Evolutionary conservation across 2,888 invertebrate species (phyloP).

Genomic region (Stratiomys singularior): DNA sequence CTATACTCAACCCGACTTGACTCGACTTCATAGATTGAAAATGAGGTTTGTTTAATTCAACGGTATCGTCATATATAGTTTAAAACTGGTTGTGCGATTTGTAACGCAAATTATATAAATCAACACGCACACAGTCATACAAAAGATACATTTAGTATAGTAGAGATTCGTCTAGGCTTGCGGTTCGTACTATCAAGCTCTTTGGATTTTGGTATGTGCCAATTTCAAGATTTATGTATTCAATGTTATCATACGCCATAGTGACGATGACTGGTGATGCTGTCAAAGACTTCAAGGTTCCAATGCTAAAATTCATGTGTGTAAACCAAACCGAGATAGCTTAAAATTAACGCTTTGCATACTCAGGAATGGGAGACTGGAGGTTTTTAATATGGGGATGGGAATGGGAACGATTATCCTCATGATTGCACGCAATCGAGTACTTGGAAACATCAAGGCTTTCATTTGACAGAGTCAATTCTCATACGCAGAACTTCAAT

Average conservation of each 20-base stretch:
- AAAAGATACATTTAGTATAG: neutral
- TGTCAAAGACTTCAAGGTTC: no score
- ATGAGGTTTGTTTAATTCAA: conserved; percentile 16
- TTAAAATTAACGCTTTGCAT: no score
- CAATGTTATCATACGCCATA: neutral
- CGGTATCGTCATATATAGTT: neutral
- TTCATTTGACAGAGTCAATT: no score
- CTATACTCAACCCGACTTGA: conserved; percentile 1
- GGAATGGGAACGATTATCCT: no score
- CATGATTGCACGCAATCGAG: no score
- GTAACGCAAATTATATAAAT: conserved; percentile 13
- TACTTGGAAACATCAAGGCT: no score
- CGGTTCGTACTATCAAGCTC: neutral
- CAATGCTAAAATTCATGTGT: no score
- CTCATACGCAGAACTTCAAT: no score
- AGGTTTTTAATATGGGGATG: no score
- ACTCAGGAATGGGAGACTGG: no score
- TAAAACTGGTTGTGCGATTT: conserved; percentile 19
- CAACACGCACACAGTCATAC: neutral
- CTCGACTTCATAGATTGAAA: no score
- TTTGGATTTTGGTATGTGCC: neutral
- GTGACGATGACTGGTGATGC: neutral
- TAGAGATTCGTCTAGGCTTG: neutral
- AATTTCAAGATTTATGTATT: conserved; percentile 1
- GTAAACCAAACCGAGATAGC: no score